A percentile compares a stretch with the other conserved stretches of the same genome.
Evolutionary conservation across 2,888 invertebrate species (phyloP).

Genomic region (Pollenia labialis): DNA sequence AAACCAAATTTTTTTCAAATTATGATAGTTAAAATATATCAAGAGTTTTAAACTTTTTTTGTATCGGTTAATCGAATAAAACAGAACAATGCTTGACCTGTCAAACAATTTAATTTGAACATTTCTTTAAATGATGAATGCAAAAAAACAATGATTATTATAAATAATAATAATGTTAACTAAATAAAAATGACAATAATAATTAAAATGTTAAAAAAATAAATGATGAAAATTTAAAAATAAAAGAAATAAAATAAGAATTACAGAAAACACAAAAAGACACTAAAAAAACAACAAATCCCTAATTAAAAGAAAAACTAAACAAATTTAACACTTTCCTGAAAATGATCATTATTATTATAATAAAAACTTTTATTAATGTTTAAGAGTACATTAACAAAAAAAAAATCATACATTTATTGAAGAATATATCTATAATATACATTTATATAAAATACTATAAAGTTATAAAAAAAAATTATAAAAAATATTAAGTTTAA

Average conservation of each 20-base stretch:
- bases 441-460: too few relatives aligned
- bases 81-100: too few relatives aligned
- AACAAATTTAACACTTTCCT: constrained; percentile 19
- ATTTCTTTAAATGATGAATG: constrained; percentile 19
- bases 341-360: constrained; percentile 37
- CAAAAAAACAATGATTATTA: constrained; percentile 41
- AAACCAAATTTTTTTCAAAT: too few relatives aligned
- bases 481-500: too few relatives aligned
- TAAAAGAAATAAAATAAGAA: constrained; percentile 8
- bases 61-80: too few relatives aligned
- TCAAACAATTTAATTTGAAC: constrained; percentile 12
- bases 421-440: too few relatives aligned
- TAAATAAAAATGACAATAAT: constrained; percentile 73
- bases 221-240: constrained; percentile 39
- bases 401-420: background rate
- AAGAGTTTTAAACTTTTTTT: too few relatives aligned
- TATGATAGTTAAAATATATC: too few relatives aligned
- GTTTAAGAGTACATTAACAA: constrained; percentile 22
- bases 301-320: constrained; percentile 11
- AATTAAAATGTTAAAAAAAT: constrained; percentile 68
- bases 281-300: constrained; percentile 7
- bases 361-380: constrained; percentile 3
- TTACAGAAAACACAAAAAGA: constrained; percentile 20
- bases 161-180: constrained; percentile 64
- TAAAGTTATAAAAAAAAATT: too few relatives aligned